Percentiles rank a stretch among this genome's conserved stretches.
Conservation (phyloP, 2,113 vertebrate species). For the Mormoops blainvillei region DNA sequence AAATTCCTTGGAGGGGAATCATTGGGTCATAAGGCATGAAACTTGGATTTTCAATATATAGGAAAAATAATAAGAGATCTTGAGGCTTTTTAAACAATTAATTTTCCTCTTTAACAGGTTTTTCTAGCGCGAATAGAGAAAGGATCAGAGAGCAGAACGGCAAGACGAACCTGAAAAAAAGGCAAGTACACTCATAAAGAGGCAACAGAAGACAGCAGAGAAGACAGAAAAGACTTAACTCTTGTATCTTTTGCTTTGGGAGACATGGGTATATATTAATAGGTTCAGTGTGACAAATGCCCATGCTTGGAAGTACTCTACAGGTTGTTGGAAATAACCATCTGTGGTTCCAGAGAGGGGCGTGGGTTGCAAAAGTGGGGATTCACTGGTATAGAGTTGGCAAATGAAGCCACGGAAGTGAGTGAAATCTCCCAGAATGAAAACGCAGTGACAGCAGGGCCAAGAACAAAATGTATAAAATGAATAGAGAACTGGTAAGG, state of each 20-base stretch:
- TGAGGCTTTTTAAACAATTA: background rate
- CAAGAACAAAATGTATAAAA: background rate
- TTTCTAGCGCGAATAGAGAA: background rate
- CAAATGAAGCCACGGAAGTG: background rate
- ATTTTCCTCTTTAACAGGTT: constrained; percentile 5
- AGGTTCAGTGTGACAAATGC: background rate
- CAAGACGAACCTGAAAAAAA: background rate
- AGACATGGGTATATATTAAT: background rate
- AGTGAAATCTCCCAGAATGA: background rate
- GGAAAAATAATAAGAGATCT: background rate
- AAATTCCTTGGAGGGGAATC: no score
- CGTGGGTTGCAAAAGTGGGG: background rate
- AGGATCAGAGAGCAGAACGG: background rate
- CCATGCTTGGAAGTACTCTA: background rate
- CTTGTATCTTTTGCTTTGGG: background rate
- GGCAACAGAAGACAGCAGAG: background rate
- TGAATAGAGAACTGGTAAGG: background rate
- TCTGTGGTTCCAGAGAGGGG: background rate
- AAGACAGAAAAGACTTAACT: background rate
- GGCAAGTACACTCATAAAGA: background rate
- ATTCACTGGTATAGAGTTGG: background rate
- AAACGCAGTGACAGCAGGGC: background rate
- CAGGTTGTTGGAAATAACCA: background rate
- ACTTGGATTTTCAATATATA: background rate
- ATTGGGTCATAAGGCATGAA: no score